Evolutionary conservation across 2,113 vertebrate genomes (phyloP), one percentile per base, ranked within the genome.

Genomic region (Anolis carolinensis): DNA sequence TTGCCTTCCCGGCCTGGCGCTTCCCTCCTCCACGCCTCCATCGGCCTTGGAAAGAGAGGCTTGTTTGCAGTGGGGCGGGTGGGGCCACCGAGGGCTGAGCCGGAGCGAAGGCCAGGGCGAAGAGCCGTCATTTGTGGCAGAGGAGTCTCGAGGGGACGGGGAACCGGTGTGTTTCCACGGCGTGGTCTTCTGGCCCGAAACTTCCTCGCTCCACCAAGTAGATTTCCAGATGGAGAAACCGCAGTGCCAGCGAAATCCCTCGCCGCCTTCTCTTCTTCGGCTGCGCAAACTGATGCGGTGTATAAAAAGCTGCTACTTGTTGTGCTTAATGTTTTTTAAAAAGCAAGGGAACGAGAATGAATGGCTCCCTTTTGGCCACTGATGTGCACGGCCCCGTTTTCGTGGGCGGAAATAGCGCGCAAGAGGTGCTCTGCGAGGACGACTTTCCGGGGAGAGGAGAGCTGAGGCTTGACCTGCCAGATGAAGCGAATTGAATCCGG

Each of bases 141-240:
- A 44, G 39, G 5, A 44, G 39, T 4, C 39, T 44, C 39, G 52
- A 8, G 52, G 9, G 52, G 50, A 14, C 20, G 10, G 7, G 25
- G 78, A 23, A 32, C 55, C 32, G 82, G 34, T 39, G 11, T 13
- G 55, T 55, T 55, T 55, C 10, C 10, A 55, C 13, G 11, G 30
- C 67, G 89, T 44, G 39, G 36, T 87, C 90, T 81, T 82, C 81
- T 89, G 87, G 79, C 87, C 81, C 78, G 77, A 93, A 91, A 88
- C 81, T 93, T 91, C 39, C 75, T 3, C 50, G 89, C 76, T 88
- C 81, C 62, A 76, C 14, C 1, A 20, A 36, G 67, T 4, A 21
- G 81, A 87, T 73, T 44, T 44, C 39, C 39, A 44, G 39, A 44
- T 44, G 2, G 39, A 44, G 39, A 44, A 44, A 44, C 39, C n/a